phyloP scores from a whole-genome alignment of 2,797 vertebrate genomes.

The Sparus aurata region DNA sequence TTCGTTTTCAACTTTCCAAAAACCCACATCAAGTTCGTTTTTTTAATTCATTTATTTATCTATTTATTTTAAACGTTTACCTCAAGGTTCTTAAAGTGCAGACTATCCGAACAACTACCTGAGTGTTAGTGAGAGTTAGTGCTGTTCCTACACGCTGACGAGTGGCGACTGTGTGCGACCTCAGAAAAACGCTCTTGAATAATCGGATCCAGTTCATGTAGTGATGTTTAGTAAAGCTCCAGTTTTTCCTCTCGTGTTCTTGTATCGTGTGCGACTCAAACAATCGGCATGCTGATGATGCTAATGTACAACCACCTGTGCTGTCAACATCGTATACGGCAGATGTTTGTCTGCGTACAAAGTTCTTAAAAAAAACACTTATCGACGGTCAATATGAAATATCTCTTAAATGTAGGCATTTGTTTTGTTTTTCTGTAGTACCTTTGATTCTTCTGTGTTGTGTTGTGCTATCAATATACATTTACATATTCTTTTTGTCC shows the following conservation, averaged over 20 bases:
- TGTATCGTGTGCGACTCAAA: not conserved
- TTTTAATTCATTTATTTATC: not conserved
- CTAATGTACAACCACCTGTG: slow-evolving; percentile 12
- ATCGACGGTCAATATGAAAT: slow-evolving; percentile 20
- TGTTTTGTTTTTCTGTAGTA: slow-evolving; percentile 47
- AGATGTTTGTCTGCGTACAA: slow-evolving; percentile 31
- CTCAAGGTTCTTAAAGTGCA: slow-evolving; percentile 82
- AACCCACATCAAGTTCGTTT: slow-evolving; percentile 38
- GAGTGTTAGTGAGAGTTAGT: slow-evolving; percentile 81
- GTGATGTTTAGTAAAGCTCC: not conserved
- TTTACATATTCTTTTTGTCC: not conserved
- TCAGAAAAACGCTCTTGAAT: not conserved
- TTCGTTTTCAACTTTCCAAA: not conserved
- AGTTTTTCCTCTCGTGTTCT: slow-evolving; percentile 4
- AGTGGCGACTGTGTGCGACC: slow-evolving; percentile 15
- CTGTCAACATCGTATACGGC: not conserved
- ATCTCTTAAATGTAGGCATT: slow-evolving; percentile 7
- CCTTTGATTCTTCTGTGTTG: slow-evolving; percentile 34
- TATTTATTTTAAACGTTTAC: slow-evolving; percentile 25
- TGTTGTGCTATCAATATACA: slow-evolving; percentile 50
- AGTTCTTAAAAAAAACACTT: slow-evolving; percentile 35
- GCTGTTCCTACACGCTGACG: slow-evolving; percentile 62
- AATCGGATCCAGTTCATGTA: slow-evolving; percentile 23
- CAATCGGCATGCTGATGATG: slow-evolving; percentile 16
- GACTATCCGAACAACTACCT: slow-evolving; percentile 82